Percentiles rank a stretch among this genome's conserved stretches.
Evolutionary conservation across 2,113 vertebrate genomes (phyloP).

Genomic region (Oceanites oceanicus): DNA sequence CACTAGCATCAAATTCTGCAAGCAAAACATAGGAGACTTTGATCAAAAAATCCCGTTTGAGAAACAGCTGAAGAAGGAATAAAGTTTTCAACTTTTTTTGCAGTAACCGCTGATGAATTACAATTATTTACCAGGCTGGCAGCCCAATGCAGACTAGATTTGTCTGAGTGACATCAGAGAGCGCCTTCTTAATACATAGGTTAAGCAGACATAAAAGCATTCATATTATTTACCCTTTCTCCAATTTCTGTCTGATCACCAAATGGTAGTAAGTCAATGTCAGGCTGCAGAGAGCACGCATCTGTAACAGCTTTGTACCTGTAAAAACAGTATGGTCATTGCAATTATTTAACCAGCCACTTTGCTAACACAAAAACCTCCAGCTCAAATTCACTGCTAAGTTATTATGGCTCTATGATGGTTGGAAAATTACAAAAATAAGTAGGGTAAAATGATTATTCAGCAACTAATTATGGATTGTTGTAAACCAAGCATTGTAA

Average conservation of each 20-base stretch:
- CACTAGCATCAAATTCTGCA: not conserved
- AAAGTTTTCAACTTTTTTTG: not conserved
- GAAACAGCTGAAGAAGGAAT: not conserved
- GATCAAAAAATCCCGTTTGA: not conserved
- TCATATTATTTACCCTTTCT: conserved; percentile 84
- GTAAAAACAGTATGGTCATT: not conserved
- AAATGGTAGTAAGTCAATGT: conserved; percentile 94
- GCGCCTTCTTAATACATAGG: not conserved
- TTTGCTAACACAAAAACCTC: not conserved
- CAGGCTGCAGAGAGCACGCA: conserved; percentile 96
- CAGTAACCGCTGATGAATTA: not conserved
- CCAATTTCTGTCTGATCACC: conserved; percentile 99
- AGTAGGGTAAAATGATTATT: not conserved
- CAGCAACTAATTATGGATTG: not conserved
- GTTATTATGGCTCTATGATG: not conserved
- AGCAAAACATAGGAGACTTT: not conserved
- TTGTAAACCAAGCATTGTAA: not conserved
- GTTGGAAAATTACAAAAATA: not conserved
- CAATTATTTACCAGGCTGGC: not conserved
- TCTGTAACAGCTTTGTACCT: conserved; percentile 98
- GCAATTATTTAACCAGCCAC: not conserved
- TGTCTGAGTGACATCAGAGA: not conserved
- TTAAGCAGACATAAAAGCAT: not conserved
- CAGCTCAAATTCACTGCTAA: not conserved
- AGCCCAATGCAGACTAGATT: not conserved